Evolutionary conservation across 2,113 vertebrate genomes (phyloP).

Genomic region (Piaya cayana): DNA sequence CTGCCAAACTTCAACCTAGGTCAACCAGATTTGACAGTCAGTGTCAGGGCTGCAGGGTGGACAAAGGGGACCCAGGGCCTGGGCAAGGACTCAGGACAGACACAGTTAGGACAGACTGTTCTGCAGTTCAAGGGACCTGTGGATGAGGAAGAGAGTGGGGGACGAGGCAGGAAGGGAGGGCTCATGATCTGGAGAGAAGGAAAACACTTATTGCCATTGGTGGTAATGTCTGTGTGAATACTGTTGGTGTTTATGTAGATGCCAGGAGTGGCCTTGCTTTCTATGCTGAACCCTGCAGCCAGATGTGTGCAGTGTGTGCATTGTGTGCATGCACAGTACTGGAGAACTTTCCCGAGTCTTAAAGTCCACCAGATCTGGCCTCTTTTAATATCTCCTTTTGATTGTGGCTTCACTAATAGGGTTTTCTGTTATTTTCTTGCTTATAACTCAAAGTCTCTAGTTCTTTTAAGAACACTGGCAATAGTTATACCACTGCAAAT

Average conservation of each 20-base stretch:
- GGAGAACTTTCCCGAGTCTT: not conserved
- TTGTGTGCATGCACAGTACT: accelerated
- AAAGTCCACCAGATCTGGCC: not conserved
- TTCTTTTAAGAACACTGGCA: not conserved
- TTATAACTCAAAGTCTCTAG: not conserved
- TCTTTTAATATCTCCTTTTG: not conserved
- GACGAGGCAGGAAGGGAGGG: not conserved
- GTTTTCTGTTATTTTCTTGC: not conserved
- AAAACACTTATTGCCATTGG: accelerated
- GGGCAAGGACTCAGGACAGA: not conserved
- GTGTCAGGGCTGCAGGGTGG: not conserved
- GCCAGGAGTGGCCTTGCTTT: not conserved
- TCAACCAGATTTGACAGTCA: not conserved
- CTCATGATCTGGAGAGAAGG: not conserved
- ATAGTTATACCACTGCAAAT: not conserved
- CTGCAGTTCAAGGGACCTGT: not conserved
- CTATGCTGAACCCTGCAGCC: not conserved
- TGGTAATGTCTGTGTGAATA: not conserved
- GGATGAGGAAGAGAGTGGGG: not conserved
- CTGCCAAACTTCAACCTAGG: not conserved
- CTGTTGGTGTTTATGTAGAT: not conserved
- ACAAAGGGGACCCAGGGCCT: not conserved
- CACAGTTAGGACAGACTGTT: accelerated
- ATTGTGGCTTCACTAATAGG: not conserved
- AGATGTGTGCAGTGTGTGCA: accelerated